These are phyloP conservation scores for Corella eumyota DNA, from an alignment of 23 tunicate genomes.

Conservation along the genomic window DNA sequence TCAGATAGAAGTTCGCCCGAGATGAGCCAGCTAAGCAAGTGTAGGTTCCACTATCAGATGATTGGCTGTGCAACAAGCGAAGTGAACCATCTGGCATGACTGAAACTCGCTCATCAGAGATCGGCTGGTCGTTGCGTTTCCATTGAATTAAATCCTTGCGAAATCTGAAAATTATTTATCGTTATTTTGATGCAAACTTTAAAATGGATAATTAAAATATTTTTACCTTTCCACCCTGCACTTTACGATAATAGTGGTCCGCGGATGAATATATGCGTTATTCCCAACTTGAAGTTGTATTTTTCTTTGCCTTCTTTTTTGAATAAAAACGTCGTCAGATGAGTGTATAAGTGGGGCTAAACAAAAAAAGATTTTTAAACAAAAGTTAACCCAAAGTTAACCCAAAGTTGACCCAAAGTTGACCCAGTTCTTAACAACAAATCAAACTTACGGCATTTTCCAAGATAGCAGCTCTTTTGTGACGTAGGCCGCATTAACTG, in stretches of 20 bases:
- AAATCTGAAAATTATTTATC: slow-evolving; percentile 20
- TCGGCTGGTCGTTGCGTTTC: slow-evolving; percentile 9
- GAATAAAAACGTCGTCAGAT: too few species aligned
- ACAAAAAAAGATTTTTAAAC: too few species aligned
- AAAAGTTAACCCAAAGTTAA: too few species aligned
- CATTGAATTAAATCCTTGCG: slow-evolving; percentile 15
- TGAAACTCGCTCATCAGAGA: slow-evolving; percentile 13
- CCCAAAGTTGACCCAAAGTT: too few species aligned
- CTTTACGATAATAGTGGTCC: slow-evolving; percentile 35
- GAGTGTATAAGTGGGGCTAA: too few species aligned
- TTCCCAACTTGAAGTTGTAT: slow-evolving; percentile 37
- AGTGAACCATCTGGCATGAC: slow-evolving; percentile 28
- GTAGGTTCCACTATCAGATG: slow-evolving; percentile 30
- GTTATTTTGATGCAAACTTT: too few species aligned
- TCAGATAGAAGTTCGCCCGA: slow-evolving; percentile 5
- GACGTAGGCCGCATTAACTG: slow-evolving; percentile 4
- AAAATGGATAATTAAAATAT: too few species aligned
- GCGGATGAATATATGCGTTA: slow-evolving; percentile 19
- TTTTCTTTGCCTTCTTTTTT: slow-evolving; percentile 14
- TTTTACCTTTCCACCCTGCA: slow-evolving; percentile 32
- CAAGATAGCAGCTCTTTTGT: slow-evolving; percentile 10
- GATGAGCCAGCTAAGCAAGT: slow-evolving; percentile 31
- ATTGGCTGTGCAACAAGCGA: slow-evolving; percentile 13
- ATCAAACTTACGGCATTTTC: slow-evolving; percentile 30
- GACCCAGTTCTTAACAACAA: too few species aligned